These are phyloP conservation scores for Gymnoscopelus braueri DNA, from an alignment of 2,797 vertebrate genomes.

Conservation along the genomic window DNA sequence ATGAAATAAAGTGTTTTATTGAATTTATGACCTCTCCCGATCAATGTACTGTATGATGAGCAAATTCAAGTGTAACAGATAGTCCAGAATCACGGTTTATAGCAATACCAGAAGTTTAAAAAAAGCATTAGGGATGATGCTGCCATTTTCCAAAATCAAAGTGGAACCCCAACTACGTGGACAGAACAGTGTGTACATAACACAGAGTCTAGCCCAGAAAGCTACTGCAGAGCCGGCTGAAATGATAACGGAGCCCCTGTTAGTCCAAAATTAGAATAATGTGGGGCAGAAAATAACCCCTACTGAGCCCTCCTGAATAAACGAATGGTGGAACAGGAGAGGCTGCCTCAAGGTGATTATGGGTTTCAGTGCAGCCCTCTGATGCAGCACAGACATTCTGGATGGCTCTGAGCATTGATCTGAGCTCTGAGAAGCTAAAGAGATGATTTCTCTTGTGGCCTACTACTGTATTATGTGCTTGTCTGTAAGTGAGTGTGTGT, in stretches of 20 bases:
- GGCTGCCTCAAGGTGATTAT: constrained; percentile 39
- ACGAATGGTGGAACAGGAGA: constrained; percentile 46
- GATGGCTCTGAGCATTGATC: constrained; percentile 24
- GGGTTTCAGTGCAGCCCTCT: constrained; percentile 8
- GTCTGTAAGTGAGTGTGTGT: too few relatives aligned
- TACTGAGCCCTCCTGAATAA: constrained; percentile 10
- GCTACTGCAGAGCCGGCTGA: not conserved
- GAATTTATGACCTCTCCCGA: constrained; percentile 6
- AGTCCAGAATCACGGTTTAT: too few relatives aligned
- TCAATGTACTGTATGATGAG: not conserved
- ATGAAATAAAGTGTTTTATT: constrained; percentile 24
- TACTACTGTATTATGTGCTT: not conserved
- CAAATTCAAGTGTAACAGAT: too few relatives aligned
- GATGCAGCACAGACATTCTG: constrained; percentile 38
- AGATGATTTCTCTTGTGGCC: constrained; percentile 42
- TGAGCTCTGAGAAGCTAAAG: constrained; percentile 27
- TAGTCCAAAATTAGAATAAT: constrained; percentile 25
- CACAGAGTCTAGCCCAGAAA: not conserved
- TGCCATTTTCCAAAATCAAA: too few relatives aligned
- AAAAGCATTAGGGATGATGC: too few relatives aligned
- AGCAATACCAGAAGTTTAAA: too few relatives aligned
- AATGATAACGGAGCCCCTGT: constrained; percentile 24
- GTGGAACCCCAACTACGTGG: too few relatives aligned
- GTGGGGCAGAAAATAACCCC: constrained; percentile 22
- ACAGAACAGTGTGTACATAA: too few relatives aligned